Conservation (phyloP, 2,888 invertebrate species). For the Morpho achilles region DNA sequence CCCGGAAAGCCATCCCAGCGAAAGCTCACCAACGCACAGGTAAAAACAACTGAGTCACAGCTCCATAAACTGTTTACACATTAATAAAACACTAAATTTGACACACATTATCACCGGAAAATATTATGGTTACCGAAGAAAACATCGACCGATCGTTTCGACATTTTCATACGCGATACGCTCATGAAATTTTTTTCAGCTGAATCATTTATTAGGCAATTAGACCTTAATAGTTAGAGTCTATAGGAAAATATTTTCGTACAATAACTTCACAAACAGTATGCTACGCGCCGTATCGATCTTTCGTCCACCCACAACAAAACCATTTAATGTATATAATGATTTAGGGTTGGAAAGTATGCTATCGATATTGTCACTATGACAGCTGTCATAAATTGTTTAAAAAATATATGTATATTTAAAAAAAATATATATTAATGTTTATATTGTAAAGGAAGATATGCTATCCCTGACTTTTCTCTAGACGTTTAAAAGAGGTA, state of each 20-base stretch:
- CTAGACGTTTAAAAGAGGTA: too few relatives aligned
- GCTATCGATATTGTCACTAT: slow-evolving; percentile 8
- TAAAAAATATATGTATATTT: too few relatives aligned
- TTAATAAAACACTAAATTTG: slow-evolving; percentile 65
- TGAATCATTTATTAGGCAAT: slow-evolving; percentile 14
- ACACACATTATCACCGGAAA: slow-evolving; percentile 73
- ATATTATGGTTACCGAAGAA: slow-evolving; percentile 34
- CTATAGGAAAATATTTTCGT: slow-evolving; percentile 40
- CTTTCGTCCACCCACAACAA: slow-evolving; percentile 38
- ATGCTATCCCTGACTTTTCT: too few relatives aligned
- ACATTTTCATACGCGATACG: slow-evolving; percentile 27
- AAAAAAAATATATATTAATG: too few relatives aligned
- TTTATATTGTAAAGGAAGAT: too few relatives aligned
- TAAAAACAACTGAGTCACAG: slow-evolving; percentile 33
- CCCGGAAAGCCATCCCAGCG: slow-evolving; percentile 46
- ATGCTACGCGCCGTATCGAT: slow-evolving; percentile 46
- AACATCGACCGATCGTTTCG: slow-evolving; percentile 23
- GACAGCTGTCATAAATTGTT: background rate
- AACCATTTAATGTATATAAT: slow-evolving; percentile 7
- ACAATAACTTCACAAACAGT: slow-evolving; percentile 56
- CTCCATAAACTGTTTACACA: slow-evolving; percentile 43
- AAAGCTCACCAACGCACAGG: slow-evolving; percentile 21
- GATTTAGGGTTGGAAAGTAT: too few relatives aligned
- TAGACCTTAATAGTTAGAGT: slow-evolving; percentile 18
- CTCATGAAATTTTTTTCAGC: slow-evolving; percentile 8